phyloP scores from a whole-genome alignment of 1,140 invertebrate species.

The Drosophila persimilis region DNA sequence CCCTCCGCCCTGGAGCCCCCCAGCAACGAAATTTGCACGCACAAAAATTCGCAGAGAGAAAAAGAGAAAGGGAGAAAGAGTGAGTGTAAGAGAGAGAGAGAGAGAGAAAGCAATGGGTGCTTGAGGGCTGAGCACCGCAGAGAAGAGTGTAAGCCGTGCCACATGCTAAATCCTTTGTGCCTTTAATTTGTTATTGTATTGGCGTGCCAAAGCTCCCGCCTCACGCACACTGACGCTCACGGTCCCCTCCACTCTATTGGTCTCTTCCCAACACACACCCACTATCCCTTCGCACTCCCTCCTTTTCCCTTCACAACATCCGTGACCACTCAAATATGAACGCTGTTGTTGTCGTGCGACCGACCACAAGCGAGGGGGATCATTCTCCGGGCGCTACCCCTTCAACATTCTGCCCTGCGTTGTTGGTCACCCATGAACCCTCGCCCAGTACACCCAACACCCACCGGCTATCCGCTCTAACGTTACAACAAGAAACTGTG shows the following conservation, averaged over 20 bases:
- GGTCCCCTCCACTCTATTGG: not conserved
- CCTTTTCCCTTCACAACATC: not conserved
- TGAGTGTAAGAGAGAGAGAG: not conserved
- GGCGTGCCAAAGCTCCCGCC: conserved; percentile 59
- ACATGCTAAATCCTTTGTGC: conserved; percentile 76
- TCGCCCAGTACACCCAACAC: too few species aligned
- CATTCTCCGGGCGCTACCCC: conserved; percentile 8
- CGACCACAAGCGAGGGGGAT: conserved; percentile 53
- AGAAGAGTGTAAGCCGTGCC: conserved; percentile 58
- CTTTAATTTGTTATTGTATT: conserved; percentile 80
- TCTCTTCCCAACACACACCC: not conserved
- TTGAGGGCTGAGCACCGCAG: conserved; percentile 29
- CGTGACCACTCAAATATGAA: conserved; percentile 59
- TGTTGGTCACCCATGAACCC: conserved; percentile 6
- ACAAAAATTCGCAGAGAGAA: conserved; percentile 34
- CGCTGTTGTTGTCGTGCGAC: conserved; percentile 70
- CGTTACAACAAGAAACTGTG: conserved; percentile 72
- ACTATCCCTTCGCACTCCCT: too few species aligned
- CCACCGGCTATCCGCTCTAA: not conserved
- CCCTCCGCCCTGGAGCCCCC: not conserved
- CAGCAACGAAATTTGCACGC: conserved; percentile 63
- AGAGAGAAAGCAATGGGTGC: not conserved
- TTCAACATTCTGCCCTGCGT: conserved; percentile 7
- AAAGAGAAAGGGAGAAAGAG: not conserved
- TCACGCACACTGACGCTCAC: conserved; percentile 1